Evolutionary conservation across 2,888 invertebrate genomes (phyloP), one percentile per base, ranked within the genome.

Genomic region (Diarsia dahlii): DNA sequence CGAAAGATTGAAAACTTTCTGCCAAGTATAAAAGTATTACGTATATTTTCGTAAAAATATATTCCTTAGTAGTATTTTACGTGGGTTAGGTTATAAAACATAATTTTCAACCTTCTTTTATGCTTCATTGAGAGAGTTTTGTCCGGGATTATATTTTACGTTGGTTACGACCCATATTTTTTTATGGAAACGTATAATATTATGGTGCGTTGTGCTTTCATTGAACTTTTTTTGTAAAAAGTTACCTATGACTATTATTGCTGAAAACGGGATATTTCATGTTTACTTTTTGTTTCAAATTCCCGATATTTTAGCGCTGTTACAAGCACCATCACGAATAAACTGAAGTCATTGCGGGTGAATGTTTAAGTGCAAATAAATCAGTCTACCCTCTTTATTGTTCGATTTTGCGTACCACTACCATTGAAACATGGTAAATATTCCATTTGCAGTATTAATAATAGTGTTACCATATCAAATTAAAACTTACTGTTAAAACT

Each of bases 31-130:
- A 71, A 65, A 50, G 45, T 50, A 62, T 62, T 39, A n/a, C 45
- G 28, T 34, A 58, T 48, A 63, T 69, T 82, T 82, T 66, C n/a
- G 18, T 34, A 50, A 58, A 23, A 54, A 64, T 76, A 52, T 39
- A 67, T 48, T 58, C 52, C 54, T n/a, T 8, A 64, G 60, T 23
- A 71, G 18, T 50, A n/a, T 65, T 69, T 79, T 72, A 66, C 52
- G 46, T 46, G 39, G 84, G 34, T 69, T 45, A 10, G 13, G 64
- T 52, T 63, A 56, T 84, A 80, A 81, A 84, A 66, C 34, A 64
- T 66, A 72, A 78, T 71, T 71, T 68, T 65, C 54, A 65, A 69
- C 54, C 34, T 65, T 71, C 34, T 54, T 69, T 80, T 66, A 73
- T 48, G 69, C n/a, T 62, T 79, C 39, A 69, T 84, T 70, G 60